These are phyloP conservation scores for Lathamus discolor DNA, from an alignment of 2,113 vertebrate genomes.

Conservation along the genomic window DNA sequence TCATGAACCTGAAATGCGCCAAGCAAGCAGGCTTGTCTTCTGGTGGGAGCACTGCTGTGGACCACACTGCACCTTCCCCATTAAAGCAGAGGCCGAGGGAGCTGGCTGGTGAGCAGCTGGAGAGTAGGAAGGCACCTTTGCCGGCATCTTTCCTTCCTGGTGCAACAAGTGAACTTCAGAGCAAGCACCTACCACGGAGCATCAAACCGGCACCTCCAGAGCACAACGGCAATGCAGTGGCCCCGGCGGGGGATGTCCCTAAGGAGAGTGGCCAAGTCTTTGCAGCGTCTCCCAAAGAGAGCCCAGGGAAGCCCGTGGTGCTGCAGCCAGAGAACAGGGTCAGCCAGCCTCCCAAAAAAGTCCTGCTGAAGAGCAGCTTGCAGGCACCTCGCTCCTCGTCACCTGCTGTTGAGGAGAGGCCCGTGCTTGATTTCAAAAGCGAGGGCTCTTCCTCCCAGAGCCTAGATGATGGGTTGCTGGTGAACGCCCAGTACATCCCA, in stretches of 20 bases:
- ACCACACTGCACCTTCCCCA: conserved; percentile 71
- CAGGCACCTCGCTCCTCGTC: neutral
- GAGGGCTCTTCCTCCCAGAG: conserved; percentile 84
- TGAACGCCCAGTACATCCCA: conserved; percentile 74
- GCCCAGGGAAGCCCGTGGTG: neutral
- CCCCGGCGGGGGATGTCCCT: conserved; percentile 28
- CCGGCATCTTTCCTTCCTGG: neutral
- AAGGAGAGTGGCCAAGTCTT: conserved; percentile 68
- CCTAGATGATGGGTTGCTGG: conserved; percentile 78
- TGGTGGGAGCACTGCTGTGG: conserved; percentile 28
- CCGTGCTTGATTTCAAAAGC: conserved; percentile 73
- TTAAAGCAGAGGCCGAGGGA: conserved; percentile 77
- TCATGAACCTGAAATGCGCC: conserved; percentile 71
- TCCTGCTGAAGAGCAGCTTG: conserved; percentile 62
- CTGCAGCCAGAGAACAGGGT: conserved; percentile 69
- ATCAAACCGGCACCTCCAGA: conserved; percentile 50
- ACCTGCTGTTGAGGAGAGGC: conserved; percentile 57
- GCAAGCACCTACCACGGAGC: conserved; percentile 63
- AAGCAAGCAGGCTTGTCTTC: conserved; percentile 70
- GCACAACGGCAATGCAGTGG: neutral
- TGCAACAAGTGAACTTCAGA: conserved; percentile 42
- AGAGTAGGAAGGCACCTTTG: conserved; percentile 64
- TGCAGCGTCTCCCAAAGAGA: conserved; percentile 69
- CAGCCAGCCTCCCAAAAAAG: conserved; percentile 65
- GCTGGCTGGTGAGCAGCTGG: conserved; percentile 67